These are phyloP conservation scores for Periophthalmus magnuspinnatus DNA, from an alignment of 2,797 vertebrate species.

Conservation along the genomic window DNA sequence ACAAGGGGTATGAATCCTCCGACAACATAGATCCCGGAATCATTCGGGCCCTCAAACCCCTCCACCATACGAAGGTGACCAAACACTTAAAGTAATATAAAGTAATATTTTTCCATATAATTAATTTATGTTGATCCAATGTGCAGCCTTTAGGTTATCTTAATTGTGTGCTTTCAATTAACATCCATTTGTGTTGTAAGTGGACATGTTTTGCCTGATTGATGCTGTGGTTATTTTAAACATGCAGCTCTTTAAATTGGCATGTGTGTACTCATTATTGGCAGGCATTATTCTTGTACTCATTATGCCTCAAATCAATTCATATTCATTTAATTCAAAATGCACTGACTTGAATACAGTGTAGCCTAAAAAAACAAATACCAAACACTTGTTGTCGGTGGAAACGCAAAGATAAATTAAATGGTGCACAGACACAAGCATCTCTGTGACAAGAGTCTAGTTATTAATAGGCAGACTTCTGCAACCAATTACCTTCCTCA, in stretches of 20 bases:
- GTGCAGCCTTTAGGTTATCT: too few species aligned
- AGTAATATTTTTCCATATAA: too few species aligned
- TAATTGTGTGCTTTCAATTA: too few species aligned
- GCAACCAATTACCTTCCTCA: constrained; percentile 28
- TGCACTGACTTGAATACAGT: constrained; percentile 5
- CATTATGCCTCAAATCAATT: background rate
- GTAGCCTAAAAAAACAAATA: constrained; percentile 39
- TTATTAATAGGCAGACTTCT: constrained; percentile 41
- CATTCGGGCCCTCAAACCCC: too few species aligned
- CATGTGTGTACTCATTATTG: background rate
- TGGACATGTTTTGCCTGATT: background rate
- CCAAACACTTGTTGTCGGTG: constrained; percentile 40
- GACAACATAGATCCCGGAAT: too few species aligned
- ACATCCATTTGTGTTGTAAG: background rate
- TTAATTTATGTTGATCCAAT: too few species aligned
- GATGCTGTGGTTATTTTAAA: background rate
- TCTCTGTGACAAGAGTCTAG: constrained; percentile 26
- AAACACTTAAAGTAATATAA: too few species aligned
- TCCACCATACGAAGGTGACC: too few species aligned
- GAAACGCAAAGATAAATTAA: constrained; percentile 40
- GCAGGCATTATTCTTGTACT: too few species aligned
- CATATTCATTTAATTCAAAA: background rate
- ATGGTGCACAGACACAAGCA: constrained; percentile 14
- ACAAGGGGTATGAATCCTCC: too few species aligned
- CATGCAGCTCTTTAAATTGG: background rate